Evolutionary conservation across 2,888 invertebrate genomes (phyloP).

Genomic region (Chironomus riparius): DNA sequence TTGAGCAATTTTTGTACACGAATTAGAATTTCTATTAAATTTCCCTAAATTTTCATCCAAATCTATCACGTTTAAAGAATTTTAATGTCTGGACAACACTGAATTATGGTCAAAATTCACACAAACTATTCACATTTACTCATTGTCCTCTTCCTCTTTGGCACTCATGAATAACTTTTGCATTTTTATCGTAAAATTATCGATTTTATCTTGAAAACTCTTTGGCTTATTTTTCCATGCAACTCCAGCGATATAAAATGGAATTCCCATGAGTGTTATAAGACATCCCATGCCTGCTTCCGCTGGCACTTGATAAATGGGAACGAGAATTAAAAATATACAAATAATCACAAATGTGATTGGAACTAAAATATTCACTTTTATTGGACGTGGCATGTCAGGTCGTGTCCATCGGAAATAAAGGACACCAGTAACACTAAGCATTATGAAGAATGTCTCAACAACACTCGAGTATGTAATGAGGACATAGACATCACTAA

Average conservation of each 20-base stretch:
- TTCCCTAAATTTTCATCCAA: too few relatives aligned
- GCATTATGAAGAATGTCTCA: conserved; percentile 83
- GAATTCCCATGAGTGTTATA: conserved; percentile 75
- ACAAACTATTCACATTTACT: not conserved
- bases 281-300: conserved; percentile 69
- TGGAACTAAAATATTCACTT: conserved; percentile 62
- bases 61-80: too few relatives aligned
- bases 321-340: conserved; percentile 67
- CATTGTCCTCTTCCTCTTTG: conserved; percentile 54
- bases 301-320: conserved; percentile 60
- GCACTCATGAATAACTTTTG: conserved; percentile 70
- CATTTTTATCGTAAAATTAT: conserved; percentile 55
- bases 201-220: conserved; percentile 49
- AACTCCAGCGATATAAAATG: conserved; percentile 68
- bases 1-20: too few relatives aligned
- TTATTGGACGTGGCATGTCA: conserved; percentile 72
- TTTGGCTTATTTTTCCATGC: conserved; percentile 56
- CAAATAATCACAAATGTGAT: conserved; percentile 67
- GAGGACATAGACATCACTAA: conserved; percentile 72
- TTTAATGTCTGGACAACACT: too few relatives aligned
- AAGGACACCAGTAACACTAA: conserved; percentile 75
- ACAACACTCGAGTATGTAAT: conserved; percentile 90
- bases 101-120: too few relatives aligned
- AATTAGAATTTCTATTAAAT: too few relatives aligned
- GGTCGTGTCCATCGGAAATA: conserved; percentile 75